A percentile compares a stretch with the other conserved stretches of the same genome.
Evolutionary conservation across 2,888 invertebrate genomes (phyloP).

Genomic region (Baronia brevicornis): DNA sequence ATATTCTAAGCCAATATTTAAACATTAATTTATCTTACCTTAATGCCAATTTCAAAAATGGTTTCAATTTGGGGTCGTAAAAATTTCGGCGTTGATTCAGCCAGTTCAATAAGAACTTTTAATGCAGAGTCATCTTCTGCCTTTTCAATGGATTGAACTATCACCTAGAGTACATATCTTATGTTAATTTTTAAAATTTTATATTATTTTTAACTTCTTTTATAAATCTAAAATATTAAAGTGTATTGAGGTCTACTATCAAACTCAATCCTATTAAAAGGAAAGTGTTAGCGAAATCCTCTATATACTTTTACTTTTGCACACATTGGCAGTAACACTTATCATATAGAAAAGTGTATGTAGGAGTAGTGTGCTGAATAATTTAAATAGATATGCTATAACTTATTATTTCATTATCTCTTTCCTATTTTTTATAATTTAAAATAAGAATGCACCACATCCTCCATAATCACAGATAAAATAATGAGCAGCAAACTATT

Average conservation of each 20-base stretch:
- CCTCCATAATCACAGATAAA: too few relatives aligned
- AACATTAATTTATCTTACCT: constrained; percentile 68
- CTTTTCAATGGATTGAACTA: constrained; percentile 87
- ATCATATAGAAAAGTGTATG: constrained; percentile 45
- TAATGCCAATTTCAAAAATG: constrained; percentile 92
- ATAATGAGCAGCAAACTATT: too few relatives aligned
- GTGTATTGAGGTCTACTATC: constrained; percentile 69
- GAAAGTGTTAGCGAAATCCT: constrained; percentile 69
- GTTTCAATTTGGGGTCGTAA: constrained; percentile 89
- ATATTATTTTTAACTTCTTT: too few relatives aligned
- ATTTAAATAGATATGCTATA: not conserved
- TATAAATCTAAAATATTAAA: not conserved
- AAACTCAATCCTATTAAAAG: constrained; percentile 58
- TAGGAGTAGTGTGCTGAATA: constrained; percentile 44
- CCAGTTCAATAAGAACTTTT: constrained; percentile 95
- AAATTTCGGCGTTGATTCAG: constrained; percentile 94
- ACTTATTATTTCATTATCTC: too few relatives aligned
- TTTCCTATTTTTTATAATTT: too few relatives aligned
- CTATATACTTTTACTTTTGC: constrained; percentile 47
- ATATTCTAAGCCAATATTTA: not conserved
- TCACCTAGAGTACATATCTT: constrained; percentile 61
- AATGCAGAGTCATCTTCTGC: constrained; percentile 93
- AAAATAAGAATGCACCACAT: too few relatives aligned
- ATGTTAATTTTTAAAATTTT: too few relatives aligned
- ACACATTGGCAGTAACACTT: constrained; percentile 60